Evolutionary conservation across 2,888 invertebrate species (phyloP).

Genomic region (Idaea biselata): DNA sequence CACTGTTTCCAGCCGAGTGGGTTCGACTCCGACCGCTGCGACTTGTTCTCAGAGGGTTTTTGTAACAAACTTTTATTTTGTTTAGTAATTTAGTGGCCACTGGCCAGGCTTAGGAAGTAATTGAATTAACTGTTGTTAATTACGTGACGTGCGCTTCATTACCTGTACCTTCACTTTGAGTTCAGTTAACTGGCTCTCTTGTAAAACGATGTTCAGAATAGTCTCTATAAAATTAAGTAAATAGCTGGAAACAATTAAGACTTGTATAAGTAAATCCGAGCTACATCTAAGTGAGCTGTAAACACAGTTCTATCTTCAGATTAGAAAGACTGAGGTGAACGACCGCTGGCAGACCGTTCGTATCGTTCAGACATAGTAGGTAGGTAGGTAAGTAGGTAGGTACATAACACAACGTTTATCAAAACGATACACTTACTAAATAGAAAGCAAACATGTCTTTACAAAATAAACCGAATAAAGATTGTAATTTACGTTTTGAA

Average conservation of each 20-base stretch:
- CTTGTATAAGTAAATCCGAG: background rate
- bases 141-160: background rate
- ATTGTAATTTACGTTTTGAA: background rate
- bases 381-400: too few species aligned
- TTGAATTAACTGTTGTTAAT: background rate
- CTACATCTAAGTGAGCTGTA: background rate
- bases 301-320: background rate
- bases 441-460: constrained; percentile 1
- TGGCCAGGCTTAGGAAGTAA: background rate
- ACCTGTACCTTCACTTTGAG: background rate
- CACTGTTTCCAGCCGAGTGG: constrained; percentile 70
- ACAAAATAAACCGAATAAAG: constrained; percentile 1
- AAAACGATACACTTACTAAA: background rate
- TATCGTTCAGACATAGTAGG: background rate
- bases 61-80: constrained; percentile 29
- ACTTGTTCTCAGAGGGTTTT: constrained; percentile 48
- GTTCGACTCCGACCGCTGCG: constrained; percentile 28
- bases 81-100: background rate
- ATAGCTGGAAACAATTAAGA: too few species aligned
- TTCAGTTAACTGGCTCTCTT: background rate
- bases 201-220: background rate
- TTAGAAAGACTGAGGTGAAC: background rate
- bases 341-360: background rate
- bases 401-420: background rate
- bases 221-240: too few species aligned